Evolutionary conservation across 2,888 invertebrate genomes (phyloP).

Genomic region (Dryococelus australis): DNA sequence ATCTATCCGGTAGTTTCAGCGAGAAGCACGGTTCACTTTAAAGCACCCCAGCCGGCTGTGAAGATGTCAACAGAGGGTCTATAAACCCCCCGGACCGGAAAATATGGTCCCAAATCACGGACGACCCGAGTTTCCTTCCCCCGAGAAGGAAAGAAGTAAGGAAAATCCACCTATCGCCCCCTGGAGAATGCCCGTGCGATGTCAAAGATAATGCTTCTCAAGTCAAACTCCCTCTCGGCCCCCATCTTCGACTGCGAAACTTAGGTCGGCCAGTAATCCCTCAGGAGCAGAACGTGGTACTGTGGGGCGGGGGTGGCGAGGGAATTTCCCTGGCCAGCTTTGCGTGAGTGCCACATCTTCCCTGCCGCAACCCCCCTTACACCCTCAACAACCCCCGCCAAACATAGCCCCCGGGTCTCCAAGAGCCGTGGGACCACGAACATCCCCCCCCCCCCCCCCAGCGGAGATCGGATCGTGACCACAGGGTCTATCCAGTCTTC

Average conservation of each 20-base stretch:
- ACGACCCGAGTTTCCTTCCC: not conserved
- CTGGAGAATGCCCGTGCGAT: not conserved
- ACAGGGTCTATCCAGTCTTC: not conserved
- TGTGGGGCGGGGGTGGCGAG: not conserved
- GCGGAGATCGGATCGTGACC: not conserved
- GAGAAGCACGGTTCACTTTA: too few relatives aligned
- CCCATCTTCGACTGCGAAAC: not conserved
- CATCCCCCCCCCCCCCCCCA: not conserved
- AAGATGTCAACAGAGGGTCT: not conserved
- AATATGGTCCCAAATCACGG: not conserved
- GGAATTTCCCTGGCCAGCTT: not conserved
- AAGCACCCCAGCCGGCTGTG: too few relatives aligned
- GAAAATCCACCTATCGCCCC: not conserved
- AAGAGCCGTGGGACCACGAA: not conserved
- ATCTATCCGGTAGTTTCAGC: too few relatives aligned
- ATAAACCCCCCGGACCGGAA: not conserved
- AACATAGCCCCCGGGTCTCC: not conserved
- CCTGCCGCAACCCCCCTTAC: not conserved
- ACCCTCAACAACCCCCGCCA: not conserved
- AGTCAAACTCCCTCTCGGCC: constrained; percentile 2
- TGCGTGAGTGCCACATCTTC: not conserved
- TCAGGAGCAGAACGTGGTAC: not conserved
- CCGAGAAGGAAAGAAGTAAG: not conserved
- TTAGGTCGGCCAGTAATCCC: not conserved
- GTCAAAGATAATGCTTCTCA: constrained; percentile 9